A percentile compares a stretch with the other conserved stretches of the same genome.
Conservation (phyloP, 2,888 invertebrate species). For the Leistus spinibarbis region DNA sequence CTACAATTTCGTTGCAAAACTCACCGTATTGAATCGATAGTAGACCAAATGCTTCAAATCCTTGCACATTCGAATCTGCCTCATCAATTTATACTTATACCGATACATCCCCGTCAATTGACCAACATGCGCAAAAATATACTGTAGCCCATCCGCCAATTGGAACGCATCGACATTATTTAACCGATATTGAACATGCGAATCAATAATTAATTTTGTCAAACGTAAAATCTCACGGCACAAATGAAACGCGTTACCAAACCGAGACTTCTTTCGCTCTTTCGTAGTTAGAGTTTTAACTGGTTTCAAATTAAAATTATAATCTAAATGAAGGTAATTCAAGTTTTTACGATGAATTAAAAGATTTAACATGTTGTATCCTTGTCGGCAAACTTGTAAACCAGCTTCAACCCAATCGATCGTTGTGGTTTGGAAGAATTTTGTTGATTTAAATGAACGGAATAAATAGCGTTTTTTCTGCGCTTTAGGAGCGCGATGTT, state of each 20-base stretch:
- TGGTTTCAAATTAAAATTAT: conserved; percentile 99
- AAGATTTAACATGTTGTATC: conserved; percentile 99
- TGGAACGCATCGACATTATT: conserved; percentile 99
- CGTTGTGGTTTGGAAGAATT: conserved; percentile 99
- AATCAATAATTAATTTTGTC: conserved; percentile 98
- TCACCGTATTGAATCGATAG: conserved; percentile 96
- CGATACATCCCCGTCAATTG: conserved; percentile 99
- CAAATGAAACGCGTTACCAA: conserved; percentile 97
- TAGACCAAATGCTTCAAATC: conserved; percentile 99
- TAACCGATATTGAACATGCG: conserved; percentile 97
- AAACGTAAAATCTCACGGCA: conserved; percentile 98
- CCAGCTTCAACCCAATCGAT: conserved; percentile 99
- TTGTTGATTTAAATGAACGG: conserved; percentile 99
- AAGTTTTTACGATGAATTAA: conserved; percentile 99
- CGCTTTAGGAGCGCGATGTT: conserved; percentile 96
- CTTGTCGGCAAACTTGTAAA: conserved; percentile 96
- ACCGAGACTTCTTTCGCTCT: conserved; percentile 97
- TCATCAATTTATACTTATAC: conserved; percentile 98
- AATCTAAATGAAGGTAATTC: conserved; percentile 99
- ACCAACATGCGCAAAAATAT: conserved; percentile 99
- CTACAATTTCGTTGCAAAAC: conserved; percentile 49
- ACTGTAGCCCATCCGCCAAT: conserved; percentile 96
- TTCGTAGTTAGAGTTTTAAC: conserved; percentile 99
- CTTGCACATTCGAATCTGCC: conserved; percentile 99
- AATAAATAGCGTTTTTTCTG: conserved; percentile 98